Conservation (phyloP, 1,140 invertebrate species). For the Macrobrachium rosenbergii region DNA sequence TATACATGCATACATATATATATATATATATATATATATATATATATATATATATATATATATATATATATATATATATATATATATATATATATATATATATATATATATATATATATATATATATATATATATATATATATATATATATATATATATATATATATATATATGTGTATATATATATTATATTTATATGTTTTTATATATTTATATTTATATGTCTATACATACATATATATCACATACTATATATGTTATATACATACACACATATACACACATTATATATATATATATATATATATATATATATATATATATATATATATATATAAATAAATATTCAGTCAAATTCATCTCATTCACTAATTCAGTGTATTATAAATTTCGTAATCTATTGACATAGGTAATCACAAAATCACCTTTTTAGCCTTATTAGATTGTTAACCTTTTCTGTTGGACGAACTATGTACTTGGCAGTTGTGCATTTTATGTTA, state of each 20-base stretch:
- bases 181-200: slow-evolving; percentile 6
- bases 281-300: slow-evolving; percentile 8
- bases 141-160: slow-evolving; percentile 19
- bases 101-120: neutral
- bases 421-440: no score
- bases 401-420: no score
- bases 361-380: no score
- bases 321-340: slow-evolving; percentile 21
- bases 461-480: no score
- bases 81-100: neutral
- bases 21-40: neutral
- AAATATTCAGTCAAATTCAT: neutral
- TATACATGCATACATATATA: neutral
- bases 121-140: neutral
- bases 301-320: slow-evolving; percentile 27
- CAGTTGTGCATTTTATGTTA: no score
- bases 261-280: no score
- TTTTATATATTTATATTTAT: slow-evolving; percentile 16
- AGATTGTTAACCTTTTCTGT: no score
- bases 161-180: neutral
- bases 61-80: slow-evolving; percentile 32
- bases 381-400: no score
- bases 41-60: slow-evolving; percentile 16
- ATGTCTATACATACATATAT: neutral
- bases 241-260: neutral